phyloP scores from a whole-genome alignment of 2,888 invertebrate genomes.

The Dysmachus trigonus region DNA sequence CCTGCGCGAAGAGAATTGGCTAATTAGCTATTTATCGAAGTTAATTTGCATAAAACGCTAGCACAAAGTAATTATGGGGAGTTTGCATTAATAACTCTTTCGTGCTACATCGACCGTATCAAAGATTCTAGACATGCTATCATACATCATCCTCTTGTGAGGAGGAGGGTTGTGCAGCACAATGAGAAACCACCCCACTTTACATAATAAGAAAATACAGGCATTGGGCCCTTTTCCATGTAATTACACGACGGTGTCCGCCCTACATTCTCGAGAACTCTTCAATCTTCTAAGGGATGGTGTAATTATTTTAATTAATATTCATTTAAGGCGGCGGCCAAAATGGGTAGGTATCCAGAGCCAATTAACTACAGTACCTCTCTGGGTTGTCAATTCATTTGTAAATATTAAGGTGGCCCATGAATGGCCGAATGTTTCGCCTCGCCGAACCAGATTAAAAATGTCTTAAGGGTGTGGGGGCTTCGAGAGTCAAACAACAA shows the following conservation, averaged over 20 bases:
- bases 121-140: constrained; percentile 15
- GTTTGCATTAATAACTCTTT: constrained; percentile 23
- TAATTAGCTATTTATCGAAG: constrained; percentile 25
- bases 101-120: constrained; percentile 4
- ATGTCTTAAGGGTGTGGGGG: background rate
- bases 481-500: background rate
- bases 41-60: constrained; percentile 27
- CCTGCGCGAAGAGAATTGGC: background rate
- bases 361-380: background rate
- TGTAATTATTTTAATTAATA: constrained; percentile 41
- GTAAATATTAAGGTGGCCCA: constrained; percentile 2
- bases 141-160: background rate
- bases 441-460: background rate
- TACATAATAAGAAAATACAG: background rate
- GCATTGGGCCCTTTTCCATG: background rate
- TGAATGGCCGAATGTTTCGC: background rate
- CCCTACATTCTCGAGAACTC: constrained; percentile 13
- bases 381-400: background rate
- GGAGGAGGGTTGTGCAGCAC: background rate
- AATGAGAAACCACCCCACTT: background rate
- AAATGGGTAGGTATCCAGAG: background rate
- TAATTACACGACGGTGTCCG: constrained; percentile 12
- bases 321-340: background rate
- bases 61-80: constrained; percentile 14
- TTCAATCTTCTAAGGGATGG: constrained; percentile 13